A percentile compares a stretch with the other conserved stretches of the same genome.
These are phyloP conservation scores for Austrolebias charrua DNA, from an alignment of 2,797 vertebrate species.

Conservation along the genomic window DNA sequence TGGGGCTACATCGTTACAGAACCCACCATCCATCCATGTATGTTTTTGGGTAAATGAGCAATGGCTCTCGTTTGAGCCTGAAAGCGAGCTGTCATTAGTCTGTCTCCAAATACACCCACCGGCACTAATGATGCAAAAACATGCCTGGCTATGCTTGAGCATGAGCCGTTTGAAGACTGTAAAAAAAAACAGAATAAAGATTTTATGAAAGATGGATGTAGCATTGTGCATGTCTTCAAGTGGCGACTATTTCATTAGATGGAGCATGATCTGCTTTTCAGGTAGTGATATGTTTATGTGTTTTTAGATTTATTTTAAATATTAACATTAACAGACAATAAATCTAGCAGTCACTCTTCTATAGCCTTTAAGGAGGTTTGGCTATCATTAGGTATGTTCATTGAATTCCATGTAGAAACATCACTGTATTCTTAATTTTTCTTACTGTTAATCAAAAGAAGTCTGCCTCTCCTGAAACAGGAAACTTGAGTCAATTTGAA, in stretches of 20 bases:
- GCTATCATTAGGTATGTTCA: slow-evolving; percentile 71
- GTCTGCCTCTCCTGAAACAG: slow-evolving; percentile 39
- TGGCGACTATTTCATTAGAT: slow-evolving; percentile 46
- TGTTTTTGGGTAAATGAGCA: slow-evolving; percentile 65
- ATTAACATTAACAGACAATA: slow-evolving; percentile 64
- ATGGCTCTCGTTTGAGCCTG: slow-evolving; percentile 63
- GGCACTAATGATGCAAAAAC: slow-evolving; percentile 76
- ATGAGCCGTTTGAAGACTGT: slow-evolving; percentile 65
- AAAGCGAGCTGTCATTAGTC: slow-evolving; percentile 73
- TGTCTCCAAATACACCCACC: slow-evolving; percentile 66
- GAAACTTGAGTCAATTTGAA: slow-evolving; percentile 48
- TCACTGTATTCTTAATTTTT: slow-evolving; percentile 61
- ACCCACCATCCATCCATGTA: slow-evolving; percentile 37
- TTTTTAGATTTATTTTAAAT: slow-evolving; percentile 54
- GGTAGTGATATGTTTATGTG: not conserved
- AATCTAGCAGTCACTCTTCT: slow-evolving; percentile 69
- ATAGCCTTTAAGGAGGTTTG: slow-evolving; percentile 64
- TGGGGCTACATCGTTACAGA: slow-evolving; percentile 51
- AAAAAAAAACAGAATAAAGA: slow-evolving; percentile 47
- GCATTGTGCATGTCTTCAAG: slow-evolving; percentile 53
- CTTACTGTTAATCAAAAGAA: slow-evolving; percentile 64
- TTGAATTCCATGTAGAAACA: slow-evolving; percentile 64
- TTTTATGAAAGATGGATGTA: slow-evolving; percentile 60
- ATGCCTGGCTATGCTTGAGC: slow-evolving; percentile 63
- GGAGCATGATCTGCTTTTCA: slow-evolving; percentile 20